Evolutionary conservation across 30 jellyfish, hydroid and myxozoan species (phyloP).

Genomic region (Aurelia aurita complex sp. Pacific): DNA sequence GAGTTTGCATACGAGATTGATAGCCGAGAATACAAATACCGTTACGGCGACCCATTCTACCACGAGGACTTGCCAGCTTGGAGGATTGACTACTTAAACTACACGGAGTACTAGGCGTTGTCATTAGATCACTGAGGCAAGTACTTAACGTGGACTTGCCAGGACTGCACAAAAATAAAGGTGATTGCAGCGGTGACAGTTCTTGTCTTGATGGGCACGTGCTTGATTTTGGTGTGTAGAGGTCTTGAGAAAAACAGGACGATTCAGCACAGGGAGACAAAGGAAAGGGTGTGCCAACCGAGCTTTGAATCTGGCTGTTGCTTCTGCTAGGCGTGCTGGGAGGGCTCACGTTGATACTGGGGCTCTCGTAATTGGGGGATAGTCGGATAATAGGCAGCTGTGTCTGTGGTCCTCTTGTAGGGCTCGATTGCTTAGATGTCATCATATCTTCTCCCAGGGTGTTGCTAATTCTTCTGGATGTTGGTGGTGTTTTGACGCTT

Average conservation of each 20-base stretch:
- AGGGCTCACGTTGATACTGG: constrained; percentile 82
- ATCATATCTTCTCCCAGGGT: constrained; percentile 18
- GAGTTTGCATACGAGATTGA: constrained; percentile 35
- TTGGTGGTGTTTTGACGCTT: constrained; percentile 56
- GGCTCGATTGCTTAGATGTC: constrained; percentile 49
- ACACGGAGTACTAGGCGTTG: constrained; percentile 61
- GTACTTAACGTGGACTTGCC: constrained; percentile 63
- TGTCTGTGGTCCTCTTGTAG: constrained; percentile 39
- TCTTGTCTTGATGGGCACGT: constrained; percentile 64
- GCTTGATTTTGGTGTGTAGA: constrained; percentile 52
- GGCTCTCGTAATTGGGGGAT: constrained; percentile 71
- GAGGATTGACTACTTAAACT: constrained; percentile 63
- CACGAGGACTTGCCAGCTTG: constrained; percentile 69
- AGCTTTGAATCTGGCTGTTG: constrained; percentile 67
- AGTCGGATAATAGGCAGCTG: constrained; percentile 61
- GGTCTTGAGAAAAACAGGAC: constrained; percentile 45
- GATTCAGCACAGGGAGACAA: constrained; percentile 62
- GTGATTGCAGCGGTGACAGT: constrained; percentile 49
- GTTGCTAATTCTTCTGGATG: constrained; percentile 37
- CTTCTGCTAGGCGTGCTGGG: constrained; percentile 86
- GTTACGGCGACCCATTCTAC: constrained; percentile 82
- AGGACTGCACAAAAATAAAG: constrained; percentile 52
- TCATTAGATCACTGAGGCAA: constrained; percentile 36
- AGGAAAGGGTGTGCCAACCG: constrained; percentile 69
- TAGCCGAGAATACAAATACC: constrained; percentile 71